Base-by-base conservation (phyloP, 1,140 invertebrate genomes). In the Drosophila nigromelanica region DNA sequence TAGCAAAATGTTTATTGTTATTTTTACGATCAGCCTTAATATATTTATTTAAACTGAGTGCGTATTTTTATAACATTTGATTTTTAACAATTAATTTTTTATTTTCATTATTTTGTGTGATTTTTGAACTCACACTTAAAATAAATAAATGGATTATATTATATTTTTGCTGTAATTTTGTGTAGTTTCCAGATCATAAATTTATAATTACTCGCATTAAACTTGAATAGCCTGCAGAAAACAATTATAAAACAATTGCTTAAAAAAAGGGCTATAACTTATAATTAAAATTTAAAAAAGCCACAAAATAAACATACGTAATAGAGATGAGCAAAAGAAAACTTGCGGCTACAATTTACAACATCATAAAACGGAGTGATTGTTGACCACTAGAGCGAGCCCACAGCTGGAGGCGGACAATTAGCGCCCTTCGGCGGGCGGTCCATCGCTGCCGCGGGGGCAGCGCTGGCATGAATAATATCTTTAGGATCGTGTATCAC, bases 381-480 rank as follows among this genome's bases (percentile, higher is more conserved):
- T 61, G 55, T 68, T 68, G 64, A 37, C 15, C 45, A 59, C 43
- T n/a, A 45, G 30, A 67, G 33, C 55, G 63, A 69, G 51, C 56
- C 50, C 43, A 27, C 70, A 60, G 63, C 48, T 14, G 55, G 48
- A 35, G 48, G 21, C 21, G 56, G 43, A 27, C 64, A 68, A 69
- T 69, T 61, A 69, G 50, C 71, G 64, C 66, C 71, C 71, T 69
- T 51, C 51, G 58, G 71, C 64, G 37, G 42, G 71, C 51, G 71
- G 71, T 73, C 71, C 33, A 61, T 27, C 6, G 30, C 42, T 18
- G 56, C 58, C 48, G 62, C 45, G 7, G 64, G 48, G 64, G 54
- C 61, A 80, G 60, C 66, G 56, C 61, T 80, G 68, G 69, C 75
- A 70, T 87, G 71, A 73, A 75, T 33, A 71, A 67, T 78, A 74